These are phyloP conservation scores for Stenolophus ochropezus DNA, from an alignment of 2,888 invertebrate species.

Conservation along the genomic window DNA sequence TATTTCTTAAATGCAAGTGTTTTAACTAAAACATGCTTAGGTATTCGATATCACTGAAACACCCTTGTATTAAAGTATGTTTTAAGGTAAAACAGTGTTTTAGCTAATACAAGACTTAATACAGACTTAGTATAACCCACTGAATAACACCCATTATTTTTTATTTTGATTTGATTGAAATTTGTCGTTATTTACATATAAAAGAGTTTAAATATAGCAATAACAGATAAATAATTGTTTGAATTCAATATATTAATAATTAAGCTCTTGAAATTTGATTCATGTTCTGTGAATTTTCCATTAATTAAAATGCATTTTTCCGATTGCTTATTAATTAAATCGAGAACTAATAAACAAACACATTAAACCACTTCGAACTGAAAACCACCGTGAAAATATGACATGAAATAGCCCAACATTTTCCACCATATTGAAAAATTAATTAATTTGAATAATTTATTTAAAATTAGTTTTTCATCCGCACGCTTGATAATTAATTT, in stretches of 20 bases:
- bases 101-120: too few relatives aligned
- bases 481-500: not conserved
- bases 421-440: not conserved
- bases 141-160: too few relatives aligned
- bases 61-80: too few relatives aligned
- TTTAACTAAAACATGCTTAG: too few relatives aligned
- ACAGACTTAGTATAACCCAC: too few relatives aligned
- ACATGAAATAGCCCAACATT: not conserved
- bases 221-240: too few relatives aligned
- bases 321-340: not conserved
- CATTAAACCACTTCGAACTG: not conserved
- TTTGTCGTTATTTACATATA: too few relatives aligned
- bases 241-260: not conserved
- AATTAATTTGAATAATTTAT: constrained; percentile 13
- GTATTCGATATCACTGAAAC: too few relatives aligned
- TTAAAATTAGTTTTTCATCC: constrained; percentile 1
- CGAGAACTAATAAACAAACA: not conserved
- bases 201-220: too few relatives aligned
- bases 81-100: too few relatives aligned
- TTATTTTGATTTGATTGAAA: too few relatives aligned
- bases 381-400: not conserved
- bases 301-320: not conserved
- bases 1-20: too few relatives aligned
- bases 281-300: not conserved
- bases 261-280: not conserved